A percentile compares a stretch with the other conserved stretches of the same genome.
Evolutionary conservation across 37 sponge, comb jelly and placozoan species (phyloP).

Genomic region (Lycopodina hypogea): DNA sequence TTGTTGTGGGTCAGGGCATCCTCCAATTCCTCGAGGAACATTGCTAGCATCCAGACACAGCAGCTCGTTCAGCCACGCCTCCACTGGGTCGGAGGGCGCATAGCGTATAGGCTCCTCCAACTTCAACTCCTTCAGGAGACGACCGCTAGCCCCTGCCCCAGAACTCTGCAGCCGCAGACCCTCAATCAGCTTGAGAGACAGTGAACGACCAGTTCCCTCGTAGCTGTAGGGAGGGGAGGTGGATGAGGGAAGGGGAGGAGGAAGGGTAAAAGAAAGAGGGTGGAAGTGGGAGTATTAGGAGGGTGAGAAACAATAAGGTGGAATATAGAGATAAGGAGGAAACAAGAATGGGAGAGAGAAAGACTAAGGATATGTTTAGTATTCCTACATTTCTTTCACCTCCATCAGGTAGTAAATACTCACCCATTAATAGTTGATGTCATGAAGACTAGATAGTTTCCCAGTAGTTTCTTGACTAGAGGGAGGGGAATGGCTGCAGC

Average conservation of each 20-base stretch:
- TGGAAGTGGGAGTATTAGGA: too few species aligned
- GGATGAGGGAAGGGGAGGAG: too few species aligned
- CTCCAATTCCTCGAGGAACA: conserved; percentile 46
- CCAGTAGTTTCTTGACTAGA: conserved; percentile 83
- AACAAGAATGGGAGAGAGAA: too few species aligned
- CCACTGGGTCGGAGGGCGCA: conserved; percentile 74
- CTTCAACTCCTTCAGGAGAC: conserved; percentile 71
- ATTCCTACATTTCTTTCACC: background rate
- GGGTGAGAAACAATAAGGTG: too few species aligned
- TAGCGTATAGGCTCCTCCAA: conserved; percentile 93
- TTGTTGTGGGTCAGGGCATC: conserved; percentile 82
- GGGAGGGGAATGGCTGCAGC: conserved; percentile 99
- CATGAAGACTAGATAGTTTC: conserved; percentile 94
- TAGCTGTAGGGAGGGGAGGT: conserved; percentile 52
- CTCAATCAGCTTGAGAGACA: conserved; percentile 91
- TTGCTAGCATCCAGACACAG: conserved; percentile 83
- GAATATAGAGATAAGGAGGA: too few species aligned
- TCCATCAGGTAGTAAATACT: background rate
- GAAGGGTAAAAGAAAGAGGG: too few species aligned
- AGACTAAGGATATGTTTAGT: background rate
- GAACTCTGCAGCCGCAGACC: conserved; percentile 70
- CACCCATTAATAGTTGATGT: conserved; percentile 97
- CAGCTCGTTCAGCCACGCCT: conserved; percentile 90
- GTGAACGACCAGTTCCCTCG: conserved; percentile 94
- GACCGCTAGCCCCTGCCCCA: conserved; percentile 46